These are phyloP conservation scores for Sebastes melanostomus DNA, from an alignment of 2,797 vertebrate species.

Conservation along the genomic window DNA sequence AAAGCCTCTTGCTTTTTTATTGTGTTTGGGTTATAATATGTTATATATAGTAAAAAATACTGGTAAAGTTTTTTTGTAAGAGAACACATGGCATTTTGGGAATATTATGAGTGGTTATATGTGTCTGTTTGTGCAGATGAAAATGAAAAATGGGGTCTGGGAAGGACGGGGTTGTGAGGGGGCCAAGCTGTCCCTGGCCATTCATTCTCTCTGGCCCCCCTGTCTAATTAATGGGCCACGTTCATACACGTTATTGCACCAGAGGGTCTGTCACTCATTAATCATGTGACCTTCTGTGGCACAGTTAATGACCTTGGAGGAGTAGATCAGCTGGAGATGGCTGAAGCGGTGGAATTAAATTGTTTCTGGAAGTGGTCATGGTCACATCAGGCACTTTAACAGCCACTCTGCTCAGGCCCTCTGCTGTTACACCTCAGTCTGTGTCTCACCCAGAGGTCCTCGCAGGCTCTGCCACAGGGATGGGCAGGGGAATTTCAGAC, in stretches of 20 bases:
- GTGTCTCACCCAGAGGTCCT: conserved; percentile 34
- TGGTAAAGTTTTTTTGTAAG: not conserved
- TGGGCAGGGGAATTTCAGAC: conserved; percentile 33
- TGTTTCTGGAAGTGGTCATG: conserved; percentile 99
- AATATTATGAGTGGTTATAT: conserved; percentile 45
- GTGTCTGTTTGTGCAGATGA: conserved; percentile 72
- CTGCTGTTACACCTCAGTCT: conserved; percentile 61
- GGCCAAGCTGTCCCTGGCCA: conserved; percentile 82
- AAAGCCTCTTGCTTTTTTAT: conserved; percentile 15
- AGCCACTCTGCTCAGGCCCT: conserved; percentile 80
- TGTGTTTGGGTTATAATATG: conserved; percentile 6
- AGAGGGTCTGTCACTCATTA: conserved; percentile 98
- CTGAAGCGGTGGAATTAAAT: conserved; percentile 98
- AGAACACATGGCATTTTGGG: conserved; percentile 26
- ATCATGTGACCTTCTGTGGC: conserved; percentile 98
- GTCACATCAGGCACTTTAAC: conserved; percentile 97
- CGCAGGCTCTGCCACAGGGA: conserved; percentile 25
- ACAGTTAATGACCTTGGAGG: conserved; percentile 99
- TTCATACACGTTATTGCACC: conserved; percentile 93
- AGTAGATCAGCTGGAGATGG: conserved; percentile 99
- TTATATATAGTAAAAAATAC: not conserved
- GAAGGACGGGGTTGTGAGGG: conserved; percentile 77
- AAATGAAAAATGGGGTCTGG: conserved; percentile 75
- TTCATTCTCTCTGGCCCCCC: conserved; percentile 89
- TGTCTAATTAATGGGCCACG: conserved; percentile 96